Percentiles rank a stretch among this genome's conserved stretches.
These are phyloP conservation scores for Cerceris ruficornis DNA, from an alignment of 2,888 invertebrate genomes.

Conservation along the genomic window DNA sequence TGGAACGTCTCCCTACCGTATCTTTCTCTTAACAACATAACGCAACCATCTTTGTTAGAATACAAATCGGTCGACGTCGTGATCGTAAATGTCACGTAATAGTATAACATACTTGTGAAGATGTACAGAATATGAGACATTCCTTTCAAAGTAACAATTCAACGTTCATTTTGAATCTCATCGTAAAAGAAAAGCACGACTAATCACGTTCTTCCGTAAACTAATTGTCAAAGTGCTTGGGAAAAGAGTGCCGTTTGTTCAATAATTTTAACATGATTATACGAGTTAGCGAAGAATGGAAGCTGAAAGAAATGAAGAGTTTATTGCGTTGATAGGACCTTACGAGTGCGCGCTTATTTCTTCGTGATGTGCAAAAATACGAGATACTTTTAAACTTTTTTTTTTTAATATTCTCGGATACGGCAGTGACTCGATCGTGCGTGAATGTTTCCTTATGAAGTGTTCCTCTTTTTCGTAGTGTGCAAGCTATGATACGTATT, in stretches of 20 bases:
- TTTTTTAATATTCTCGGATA: not conserved
- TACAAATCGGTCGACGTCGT: not conserved
- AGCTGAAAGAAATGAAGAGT: not conserved
- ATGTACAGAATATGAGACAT: not conserved
- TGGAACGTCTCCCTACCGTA: not conserved
- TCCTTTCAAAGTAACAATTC: too few species aligned
- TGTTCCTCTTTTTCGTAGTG: not conserved
- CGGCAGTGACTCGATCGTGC: not conserved
- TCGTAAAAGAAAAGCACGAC: too few species aligned
- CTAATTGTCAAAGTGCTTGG: too few species aligned
- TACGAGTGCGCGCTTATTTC: not conserved
- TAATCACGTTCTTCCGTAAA: too few species aligned
- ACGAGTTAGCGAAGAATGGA: too few species aligned
- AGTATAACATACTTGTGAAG: not conserved
- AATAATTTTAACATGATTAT: too few species aligned
- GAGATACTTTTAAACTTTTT: not conserved
- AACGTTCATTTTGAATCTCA: too few species aligned
- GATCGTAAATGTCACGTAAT: not conserved
- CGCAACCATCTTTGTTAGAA: not conserved
- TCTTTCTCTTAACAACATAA: not conserved
- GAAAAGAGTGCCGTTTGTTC: too few species aligned
- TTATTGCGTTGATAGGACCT: not conserved
- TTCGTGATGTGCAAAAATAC: not conserved
- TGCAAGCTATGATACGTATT: not conserved
- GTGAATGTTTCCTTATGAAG: conserved; percentile 2